Evolutionary conservation across 64 coral and sea anemone species (phyloP), one percentile per base, ranked within the genome.

Genomic region (Dendronephthya gigantea): DNA sequence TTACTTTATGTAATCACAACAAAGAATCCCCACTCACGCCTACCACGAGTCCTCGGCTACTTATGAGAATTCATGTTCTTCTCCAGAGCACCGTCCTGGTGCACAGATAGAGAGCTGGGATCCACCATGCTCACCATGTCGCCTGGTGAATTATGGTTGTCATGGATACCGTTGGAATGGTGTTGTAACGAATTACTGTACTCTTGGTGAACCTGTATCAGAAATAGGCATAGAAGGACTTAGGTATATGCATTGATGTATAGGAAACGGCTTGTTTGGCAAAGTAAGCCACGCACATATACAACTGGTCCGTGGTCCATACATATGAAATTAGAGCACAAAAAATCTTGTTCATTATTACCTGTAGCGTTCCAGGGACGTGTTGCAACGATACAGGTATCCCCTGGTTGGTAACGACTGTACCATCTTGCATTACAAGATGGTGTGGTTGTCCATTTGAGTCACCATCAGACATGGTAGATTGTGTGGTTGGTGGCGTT

Each of bases 81-180:
- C 36, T 79, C 29, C 19, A 36, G 72, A 28, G 19, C 12, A 36
- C 32, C 72, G 15, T 79, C 72, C 36, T 8, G 32, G 36, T 79
- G 72, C 6, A 79, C 72, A 79, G 72, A 79, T 29, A 79, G 72
- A 36, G 72, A 79, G 22, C 32, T 79, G 72, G 72, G 72, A 79
- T 79, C 72, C 15, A 79, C 72, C 72, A 79, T 79, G 28, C 36
- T 35, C 13, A 79, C 72, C 72, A 79, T 79, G 16, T 79, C 72
- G 10, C 36, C 36, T 23, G 55, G 55, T 79, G 72, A 79, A 79
- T 19, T 79, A 29, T 79, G 72, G 30, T 34, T 79, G 72, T 79
- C 72, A 79, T 79, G 72, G 32, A 79, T 79, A 39, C 72, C 72
- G 36, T 79, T 79, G 12, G 72, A 79, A 39, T 79, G 72, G 22